Percentiles rank a stretch among this genome's conserved stretches.
phyloP scores from a whole-genome alignment of 2,797 vertebrate genomes.

The Alfaro cultratus region DNA sequence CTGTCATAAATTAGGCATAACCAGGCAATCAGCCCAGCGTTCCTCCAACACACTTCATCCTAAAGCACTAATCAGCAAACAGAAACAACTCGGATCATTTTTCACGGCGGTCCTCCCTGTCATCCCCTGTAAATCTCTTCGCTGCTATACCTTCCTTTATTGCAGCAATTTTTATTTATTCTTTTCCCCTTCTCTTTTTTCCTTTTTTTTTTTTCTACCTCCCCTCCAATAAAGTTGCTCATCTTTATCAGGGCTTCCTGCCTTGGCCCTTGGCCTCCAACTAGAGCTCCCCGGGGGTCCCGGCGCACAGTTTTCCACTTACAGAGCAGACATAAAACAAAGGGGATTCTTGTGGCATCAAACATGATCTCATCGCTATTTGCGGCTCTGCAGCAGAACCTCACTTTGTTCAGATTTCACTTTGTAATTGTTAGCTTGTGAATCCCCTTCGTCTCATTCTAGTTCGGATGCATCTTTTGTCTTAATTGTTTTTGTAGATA shows the following conservation, averaged over 20 bases:
- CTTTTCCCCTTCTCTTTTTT: slow-evolving; percentile 7
- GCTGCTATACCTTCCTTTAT: slow-evolving; percentile 5
- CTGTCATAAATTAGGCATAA: slow-evolving; percentile 13
- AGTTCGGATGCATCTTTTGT: not conserved
- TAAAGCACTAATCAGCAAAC: slow-evolving; percentile 18
- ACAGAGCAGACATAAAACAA: slow-evolving; percentile 37
- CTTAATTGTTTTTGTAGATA: not conserved
- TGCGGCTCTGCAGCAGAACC: slow-evolving; percentile 28
- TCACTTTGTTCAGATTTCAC: not conserved
- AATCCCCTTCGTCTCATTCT: not conserved
- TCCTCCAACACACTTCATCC: slow-evolving; percentile 16
- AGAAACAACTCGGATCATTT: slow-evolving; percentile 26
- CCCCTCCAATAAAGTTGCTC: slow-evolving; percentile 8
- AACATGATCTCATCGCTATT: slow-evolving; percentile 48
- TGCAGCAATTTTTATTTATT: not conserved
- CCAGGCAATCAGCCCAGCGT: not conserved
- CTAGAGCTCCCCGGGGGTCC: slow-evolving; percentile 20
- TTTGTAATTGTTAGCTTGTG: not conserved
- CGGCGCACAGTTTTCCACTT: slow-evolving; percentile 47
- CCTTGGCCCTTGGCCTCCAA: slow-evolving; percentile 24
- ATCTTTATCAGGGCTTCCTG: slow-evolving; percentile 37
- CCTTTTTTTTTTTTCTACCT: slow-evolving; percentile 2
- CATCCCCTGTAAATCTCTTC: slow-evolving; percentile 27
- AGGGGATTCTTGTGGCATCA: slow-evolving; percentile 41
- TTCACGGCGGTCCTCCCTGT: slow-evolving; percentile 19